Conservation (phyloP, 1,140 invertebrate genomes). For the Eubasilissa regina region DNA sequence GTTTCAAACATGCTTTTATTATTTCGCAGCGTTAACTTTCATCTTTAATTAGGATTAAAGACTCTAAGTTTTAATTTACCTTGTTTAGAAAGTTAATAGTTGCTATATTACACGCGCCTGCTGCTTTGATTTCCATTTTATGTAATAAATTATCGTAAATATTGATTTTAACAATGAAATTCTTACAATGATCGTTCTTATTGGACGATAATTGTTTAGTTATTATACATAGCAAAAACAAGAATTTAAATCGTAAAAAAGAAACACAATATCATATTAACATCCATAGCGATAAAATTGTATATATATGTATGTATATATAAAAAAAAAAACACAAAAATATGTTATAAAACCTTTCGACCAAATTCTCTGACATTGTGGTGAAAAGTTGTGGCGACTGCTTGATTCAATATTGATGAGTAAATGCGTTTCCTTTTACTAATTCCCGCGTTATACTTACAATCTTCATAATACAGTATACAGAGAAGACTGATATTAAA, state of each 20-base stretch:
- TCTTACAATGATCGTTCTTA: neutral
- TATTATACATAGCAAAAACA: neutral
- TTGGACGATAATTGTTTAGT: no score
- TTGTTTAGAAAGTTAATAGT: no score
- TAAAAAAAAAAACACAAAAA: neutral
- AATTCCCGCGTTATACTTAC: constrained; percentile 37
- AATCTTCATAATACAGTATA: neutral
- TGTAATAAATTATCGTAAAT: no score
- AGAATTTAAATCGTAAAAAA: neutral
- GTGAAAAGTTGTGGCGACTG: neutral
- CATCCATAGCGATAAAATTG: neutral
- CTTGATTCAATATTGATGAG: neutral
- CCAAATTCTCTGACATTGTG: neutral
- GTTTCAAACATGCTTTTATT: no score
- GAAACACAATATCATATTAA: neutral
- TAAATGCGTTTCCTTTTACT: constrained; percentile 1
- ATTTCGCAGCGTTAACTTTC: no score
- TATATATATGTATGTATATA: neutral
- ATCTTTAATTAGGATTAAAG: no score
- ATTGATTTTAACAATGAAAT: no score
- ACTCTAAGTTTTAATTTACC: no score
- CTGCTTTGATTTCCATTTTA: no score
- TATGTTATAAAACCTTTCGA: neutral
- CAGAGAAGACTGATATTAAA: neutral
- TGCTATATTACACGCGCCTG: no score